Base-by-base conservation (phyloP, 1,140 invertebrate genomes). In the Chlorops oryzae region DNA sequence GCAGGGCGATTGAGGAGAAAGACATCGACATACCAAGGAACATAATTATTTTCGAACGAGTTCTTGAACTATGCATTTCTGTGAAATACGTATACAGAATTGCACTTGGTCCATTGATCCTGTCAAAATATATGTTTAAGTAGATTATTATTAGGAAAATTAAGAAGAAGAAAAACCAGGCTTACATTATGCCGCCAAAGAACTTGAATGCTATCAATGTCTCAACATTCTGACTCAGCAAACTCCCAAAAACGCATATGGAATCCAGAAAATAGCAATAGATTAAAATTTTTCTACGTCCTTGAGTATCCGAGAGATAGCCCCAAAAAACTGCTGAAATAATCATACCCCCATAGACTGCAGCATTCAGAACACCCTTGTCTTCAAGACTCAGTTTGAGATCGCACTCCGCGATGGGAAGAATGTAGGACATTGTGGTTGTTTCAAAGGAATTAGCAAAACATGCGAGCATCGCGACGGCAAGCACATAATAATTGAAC, bases 261-360 rank as follows among this genome's bases (percentile, higher is more conserved):
- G 80, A 81, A 55, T 89, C 80, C 1, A 81, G 63, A n/a, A 86
- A 66, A 59, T 85, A 85, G 1, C 87, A 87, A 57, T 78, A 80
- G 21, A 87, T 73, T 22, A 92, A 74, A 28, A 90, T 78, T 38
- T 79, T 77, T 47, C 78, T 78, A 10, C 89, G 77, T 1, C 90
- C 90, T 22, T 83, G 73, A 0, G 82, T 81, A 62, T 93, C 90
- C 0, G 86, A 85, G 5, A 91, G 59, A 51, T 84, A 88, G 3
- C 89, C 89, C 88, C 88, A 92, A 15, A 90, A 57, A 59, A 88
- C 80, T 1, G 86, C 87, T 40, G 88, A 88, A 0, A 81, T 74
- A 54, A 90, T 81, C 88, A 90, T 92, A 43, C 89, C 89, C 84
- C 61, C 75, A 67, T 85, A 88, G 21, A 79, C 76, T 35, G 80